phyloP scores from a whole-genome alignment of 2,113 vertebrate species.

The Thermophis baileyi region DNA sequence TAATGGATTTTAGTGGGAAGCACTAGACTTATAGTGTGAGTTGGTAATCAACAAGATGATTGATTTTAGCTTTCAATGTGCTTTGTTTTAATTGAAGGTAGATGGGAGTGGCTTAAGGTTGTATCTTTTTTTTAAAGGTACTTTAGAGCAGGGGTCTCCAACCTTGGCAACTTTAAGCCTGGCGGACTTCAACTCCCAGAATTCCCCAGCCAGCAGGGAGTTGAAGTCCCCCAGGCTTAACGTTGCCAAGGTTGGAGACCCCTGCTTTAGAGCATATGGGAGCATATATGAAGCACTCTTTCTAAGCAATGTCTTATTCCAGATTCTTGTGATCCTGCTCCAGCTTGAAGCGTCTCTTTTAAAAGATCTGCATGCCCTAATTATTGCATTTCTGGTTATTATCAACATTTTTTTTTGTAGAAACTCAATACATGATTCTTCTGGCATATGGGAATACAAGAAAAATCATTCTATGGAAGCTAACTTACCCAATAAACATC shows the following conservation, averaged over 20 bases:
- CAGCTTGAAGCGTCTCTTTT: not conserved
- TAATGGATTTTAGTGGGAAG: not conserved
- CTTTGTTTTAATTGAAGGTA: not conserved
- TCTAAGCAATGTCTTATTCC: not conserved
- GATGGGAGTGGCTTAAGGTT: not conserved
- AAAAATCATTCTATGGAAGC: no score
- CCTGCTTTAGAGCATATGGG: not conserved
- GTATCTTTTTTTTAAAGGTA: not conserved
- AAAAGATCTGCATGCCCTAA: not conserved
- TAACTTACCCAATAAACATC: no score
- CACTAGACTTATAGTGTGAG: not conserved
- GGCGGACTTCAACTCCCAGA: no score
- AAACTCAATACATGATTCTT: not conserved
- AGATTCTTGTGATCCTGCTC: not conserved
- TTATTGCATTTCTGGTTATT: not conserved
- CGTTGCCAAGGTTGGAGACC: no score
- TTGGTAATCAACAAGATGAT: not conserved
- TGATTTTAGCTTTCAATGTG: not conserved
- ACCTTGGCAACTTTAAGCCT: no score
- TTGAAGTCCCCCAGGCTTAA: no score
- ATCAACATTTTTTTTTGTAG: not conserved
- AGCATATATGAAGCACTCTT: not conserved
- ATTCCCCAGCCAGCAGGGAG: no score
- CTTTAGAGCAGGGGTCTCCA: not conserved
- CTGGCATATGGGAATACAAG: no score